phyloP scores from a whole-genome alignment of 2,113 vertebrate genomes.

The Protobothrops flavoviridis region DNA sequence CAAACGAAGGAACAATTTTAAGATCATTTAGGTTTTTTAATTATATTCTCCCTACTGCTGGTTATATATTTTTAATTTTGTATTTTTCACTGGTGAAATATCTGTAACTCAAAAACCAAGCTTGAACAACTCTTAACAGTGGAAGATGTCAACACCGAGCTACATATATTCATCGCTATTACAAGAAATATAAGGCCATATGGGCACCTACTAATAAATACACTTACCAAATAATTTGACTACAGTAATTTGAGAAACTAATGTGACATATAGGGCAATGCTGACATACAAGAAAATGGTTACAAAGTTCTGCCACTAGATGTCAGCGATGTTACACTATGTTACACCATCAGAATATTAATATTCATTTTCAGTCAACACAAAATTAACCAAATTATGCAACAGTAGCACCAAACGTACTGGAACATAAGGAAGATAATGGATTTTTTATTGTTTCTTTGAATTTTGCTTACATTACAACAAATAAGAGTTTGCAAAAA shows the following conservation, averaged over 20 bases:
- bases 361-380: background rate
- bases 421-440: background rate
- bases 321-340: slow-evolving; percentile 33
- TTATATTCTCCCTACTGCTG: background rate
- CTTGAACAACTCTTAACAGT: background rate
- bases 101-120: background rate
- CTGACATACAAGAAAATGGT: background rate
- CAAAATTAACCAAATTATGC: background rate
- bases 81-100: background rate
- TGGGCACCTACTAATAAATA: background rate
- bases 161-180: background rate
- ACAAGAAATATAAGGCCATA: background rate
- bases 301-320: slow-evolving; percentile 28
- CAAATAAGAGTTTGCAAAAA: background rate
- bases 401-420: background rate
- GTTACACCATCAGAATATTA: rapidly evolving
- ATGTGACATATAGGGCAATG: background rate
- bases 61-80: background rate
- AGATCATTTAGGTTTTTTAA: background rate
- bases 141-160: background rate
- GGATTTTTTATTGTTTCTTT: background rate
- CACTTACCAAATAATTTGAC: background rate
- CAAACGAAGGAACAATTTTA: background rate
- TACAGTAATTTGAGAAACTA: background rate
- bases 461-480: background rate